These are phyloP conservation scores for Corbicula japonica DNA, from an alignment of 2,888 invertebrate genomes.

Conservation along the genomic window DNA sequence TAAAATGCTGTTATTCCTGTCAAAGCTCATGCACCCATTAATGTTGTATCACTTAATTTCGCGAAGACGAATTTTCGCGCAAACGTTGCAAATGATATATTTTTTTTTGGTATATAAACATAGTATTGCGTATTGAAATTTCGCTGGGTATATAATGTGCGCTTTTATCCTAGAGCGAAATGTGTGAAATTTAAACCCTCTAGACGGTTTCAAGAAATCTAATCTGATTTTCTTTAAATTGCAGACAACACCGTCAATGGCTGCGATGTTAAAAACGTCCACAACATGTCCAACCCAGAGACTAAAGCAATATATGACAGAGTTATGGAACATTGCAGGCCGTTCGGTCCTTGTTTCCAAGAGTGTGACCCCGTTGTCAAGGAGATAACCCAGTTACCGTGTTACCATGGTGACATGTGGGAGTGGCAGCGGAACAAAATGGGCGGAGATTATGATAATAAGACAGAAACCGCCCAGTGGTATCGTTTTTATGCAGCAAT, in stretches of 20 bases:
- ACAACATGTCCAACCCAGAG: constrained; percentile 41
- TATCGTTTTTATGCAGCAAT: constrained; percentile 24
- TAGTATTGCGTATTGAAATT: constrained; percentile 48
- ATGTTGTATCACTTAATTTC: no score
- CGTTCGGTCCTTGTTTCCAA: constrained; percentile 42
- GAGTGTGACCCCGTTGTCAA: constrained; percentile 48
- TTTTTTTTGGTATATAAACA: constrained; percentile 9
- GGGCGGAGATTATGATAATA: background rate
- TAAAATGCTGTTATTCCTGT: constrained; percentile 32
- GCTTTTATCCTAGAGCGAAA: no score
- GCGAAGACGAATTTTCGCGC: no score
- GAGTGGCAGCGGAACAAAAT: constrained; percentile 27
- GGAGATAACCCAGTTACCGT: constrained; percentile 44
- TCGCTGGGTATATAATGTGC: no score
- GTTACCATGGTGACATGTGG: constrained; percentile 53
- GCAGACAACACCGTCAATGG: constrained; percentile 44
- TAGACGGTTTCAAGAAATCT: no score
- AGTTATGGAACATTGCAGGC: constrained; percentile 46
- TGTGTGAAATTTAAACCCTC: no score
- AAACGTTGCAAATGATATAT: no score
- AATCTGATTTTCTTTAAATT: constrained; percentile 8
- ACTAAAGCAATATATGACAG: constrained; percentile 30
- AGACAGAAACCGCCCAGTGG: background rate
- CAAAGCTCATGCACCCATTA: constrained; percentile 11
- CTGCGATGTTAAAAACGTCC: constrained; percentile 44